Evolutionary conservation across 2,888 invertebrate species (phyloP), one percentile per base, ranked within the genome.

Genomic region (Hypena proboscidalis): DNA sequence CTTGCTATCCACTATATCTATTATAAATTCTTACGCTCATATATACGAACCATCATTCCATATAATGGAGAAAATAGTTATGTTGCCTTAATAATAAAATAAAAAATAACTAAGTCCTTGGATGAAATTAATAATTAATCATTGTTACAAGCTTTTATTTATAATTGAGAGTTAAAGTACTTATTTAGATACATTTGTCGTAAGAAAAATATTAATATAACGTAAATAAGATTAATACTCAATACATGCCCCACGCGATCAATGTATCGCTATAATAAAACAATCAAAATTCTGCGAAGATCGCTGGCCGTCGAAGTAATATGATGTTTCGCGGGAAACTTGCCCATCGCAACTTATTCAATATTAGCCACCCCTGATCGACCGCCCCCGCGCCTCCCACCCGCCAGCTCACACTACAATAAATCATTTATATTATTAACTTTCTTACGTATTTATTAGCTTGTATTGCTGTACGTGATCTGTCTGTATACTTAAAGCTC

Each of bases 291-390:
- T 87, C 85, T 70, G 71, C 62, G 62, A 60, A 69, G 77, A 77
- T 77, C 72, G 77, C 74, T 60, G 34, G 48, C 67, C 65, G 55
- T 66, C 76, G 67, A 85, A 84, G 80, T 81, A 85, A 89, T 89
- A 87, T 86, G 85, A 88, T 89, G 86, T 85, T 88, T 80, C 80
- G 73, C 65, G 70, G 70, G 64, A 74, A 89, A 89, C 80, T 89
- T 88, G 72, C 52, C 66, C 81, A 86, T 81, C 74, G 57, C 74
- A 90, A 90, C 88, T 89, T 89, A 84, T 88, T 86, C 84, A 89
- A 89, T 90, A 89, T 87, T 83, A 85, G 69, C 68, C 67, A 65
- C 65, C 34, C 13, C 60, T 41, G 69, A 64, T 63, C 67, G 63
- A 67, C 69, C 57, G 61, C 54, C 65, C 50, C 61, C 65, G 4